Conservation (phyloP, 2,113 vertebrate genomes). For the Scatophagus argus region DNA sequence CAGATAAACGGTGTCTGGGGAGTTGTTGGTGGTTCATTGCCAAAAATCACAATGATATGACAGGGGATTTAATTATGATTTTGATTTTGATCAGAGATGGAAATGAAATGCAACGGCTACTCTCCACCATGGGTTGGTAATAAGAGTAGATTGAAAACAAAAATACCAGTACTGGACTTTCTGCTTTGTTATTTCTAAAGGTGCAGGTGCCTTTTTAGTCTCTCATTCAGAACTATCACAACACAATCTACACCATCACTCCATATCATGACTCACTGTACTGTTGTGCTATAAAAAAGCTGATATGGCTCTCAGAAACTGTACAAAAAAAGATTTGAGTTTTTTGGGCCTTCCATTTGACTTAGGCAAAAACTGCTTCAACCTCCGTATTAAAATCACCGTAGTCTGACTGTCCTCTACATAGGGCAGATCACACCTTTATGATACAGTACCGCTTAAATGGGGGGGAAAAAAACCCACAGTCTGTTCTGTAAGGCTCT, state of each 20-base stretch:
- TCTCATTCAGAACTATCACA: background rate
- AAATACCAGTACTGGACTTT: background rate
- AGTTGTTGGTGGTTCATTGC: background rate
- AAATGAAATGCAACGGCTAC: background rate
- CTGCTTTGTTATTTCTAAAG: background rate
- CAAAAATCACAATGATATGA: conserved; percentile 4
- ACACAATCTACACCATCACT: background rate
- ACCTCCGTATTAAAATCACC: too few species aligned
- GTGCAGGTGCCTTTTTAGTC: background rate
- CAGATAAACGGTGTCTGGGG: background rate
- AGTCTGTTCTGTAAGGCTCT: too few species aligned
- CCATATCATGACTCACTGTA: background rate
- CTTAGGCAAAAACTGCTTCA: too few species aligned
- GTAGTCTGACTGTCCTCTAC: too few species aligned
- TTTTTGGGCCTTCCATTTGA: too few species aligned
- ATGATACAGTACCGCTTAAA: too few species aligned
- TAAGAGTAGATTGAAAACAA: background rate
- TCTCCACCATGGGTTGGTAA: background rate
- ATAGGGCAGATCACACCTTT: too few species aligned
- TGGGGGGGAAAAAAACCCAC: too few species aligned
- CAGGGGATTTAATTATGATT: background rate
- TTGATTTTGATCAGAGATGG: background rate
- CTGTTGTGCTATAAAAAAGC: too few species aligned
- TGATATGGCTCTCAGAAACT: too few species aligned
- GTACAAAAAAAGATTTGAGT: too few species aligned